A percentile compares a stretch with the other conserved stretches of the same genome.
Conservation (phyloP, 2,113 vertebrate genomes). For the Aphyosemion australe region DNA sequence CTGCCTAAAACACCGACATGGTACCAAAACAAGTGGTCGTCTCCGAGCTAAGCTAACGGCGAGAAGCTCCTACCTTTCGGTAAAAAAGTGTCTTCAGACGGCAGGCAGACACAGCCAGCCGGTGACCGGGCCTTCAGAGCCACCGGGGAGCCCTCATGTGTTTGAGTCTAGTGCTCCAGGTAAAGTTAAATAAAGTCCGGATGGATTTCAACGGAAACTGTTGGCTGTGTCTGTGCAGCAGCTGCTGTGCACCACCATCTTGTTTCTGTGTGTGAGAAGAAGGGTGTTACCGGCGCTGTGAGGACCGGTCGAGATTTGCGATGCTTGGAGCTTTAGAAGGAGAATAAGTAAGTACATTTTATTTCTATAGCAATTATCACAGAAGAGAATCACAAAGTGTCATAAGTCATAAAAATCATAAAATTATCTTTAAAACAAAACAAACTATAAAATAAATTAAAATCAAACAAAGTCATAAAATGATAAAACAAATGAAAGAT, state of each 20-base stretch:
- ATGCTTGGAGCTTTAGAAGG: no score
- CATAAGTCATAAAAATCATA: no score
- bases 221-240: conserved; percentile 17
- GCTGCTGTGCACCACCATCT: conserved; percentile 58
- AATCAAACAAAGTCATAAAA: no score
- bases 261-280: conserved; percentile 14
- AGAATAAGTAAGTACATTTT: no score
- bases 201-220: conserved; percentile 34
- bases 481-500: no score
- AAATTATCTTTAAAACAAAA: no score
- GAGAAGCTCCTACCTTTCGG: conserved; percentile 16
- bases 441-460: no score
- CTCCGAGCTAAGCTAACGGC: conserved; percentile 22
- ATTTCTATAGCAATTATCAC: no score
- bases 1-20: not conserved
- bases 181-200: conserved; percentile 20
- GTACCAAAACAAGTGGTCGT: conserved; percentile 38
- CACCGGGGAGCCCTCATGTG: conserved; percentile 7
- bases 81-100: conserved; percentile 14
- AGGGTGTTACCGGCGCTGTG: not conserved
- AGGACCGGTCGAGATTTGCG: not conserved
- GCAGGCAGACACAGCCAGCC: conserved; percentile 9
- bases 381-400: no score
- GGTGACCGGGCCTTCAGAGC: not conserved
- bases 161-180: not conserved